phyloP scores from a whole-genome alignment of 2,113 vertebrate genomes.

The Rissa tridactyla region DNA sequence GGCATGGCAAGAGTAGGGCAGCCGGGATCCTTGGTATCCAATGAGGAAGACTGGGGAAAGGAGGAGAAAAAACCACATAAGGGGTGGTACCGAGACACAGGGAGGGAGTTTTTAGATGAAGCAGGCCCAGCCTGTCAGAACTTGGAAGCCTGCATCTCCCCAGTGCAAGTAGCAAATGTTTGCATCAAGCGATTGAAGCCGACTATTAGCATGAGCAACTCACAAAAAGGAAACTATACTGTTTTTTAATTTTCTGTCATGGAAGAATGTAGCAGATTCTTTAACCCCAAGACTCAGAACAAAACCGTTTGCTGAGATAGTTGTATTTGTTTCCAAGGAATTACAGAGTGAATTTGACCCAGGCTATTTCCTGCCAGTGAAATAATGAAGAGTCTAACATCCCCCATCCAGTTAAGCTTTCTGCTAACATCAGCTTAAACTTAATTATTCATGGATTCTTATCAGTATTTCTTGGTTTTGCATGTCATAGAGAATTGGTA shows the following conservation, averaged over 20 bases:
- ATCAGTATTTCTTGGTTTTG: slow-evolving; percentile 5
- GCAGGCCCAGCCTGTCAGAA: background rate
- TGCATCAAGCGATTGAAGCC: background rate
- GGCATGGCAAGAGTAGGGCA: background rate
- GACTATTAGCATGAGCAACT: background rate
- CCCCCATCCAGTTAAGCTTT: background rate
- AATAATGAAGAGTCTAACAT: background rate
- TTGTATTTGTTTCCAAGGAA: background rate
- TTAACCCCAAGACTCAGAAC: background rate
- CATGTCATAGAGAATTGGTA: background rate
- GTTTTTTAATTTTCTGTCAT: background rate
- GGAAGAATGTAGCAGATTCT: background rate
- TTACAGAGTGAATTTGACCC: background rate
- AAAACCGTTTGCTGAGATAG: background rate
- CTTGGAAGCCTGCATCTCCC: background rate
- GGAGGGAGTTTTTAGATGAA: background rate
- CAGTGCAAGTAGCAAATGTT: background rate
- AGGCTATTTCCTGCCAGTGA: background rate
- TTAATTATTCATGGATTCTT: slow-evolving; percentile 50
- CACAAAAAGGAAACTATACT: background rate
- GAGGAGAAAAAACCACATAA: background rate
- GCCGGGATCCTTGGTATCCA: background rate
- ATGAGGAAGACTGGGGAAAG: background rate
- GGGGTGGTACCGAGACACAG: background rate
- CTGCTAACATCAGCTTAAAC: slow-evolving; percentile 29